phyloP scores from a whole-genome alignment of 2,113 vertebrate genomes.

The Cacatua alba region DNA sequence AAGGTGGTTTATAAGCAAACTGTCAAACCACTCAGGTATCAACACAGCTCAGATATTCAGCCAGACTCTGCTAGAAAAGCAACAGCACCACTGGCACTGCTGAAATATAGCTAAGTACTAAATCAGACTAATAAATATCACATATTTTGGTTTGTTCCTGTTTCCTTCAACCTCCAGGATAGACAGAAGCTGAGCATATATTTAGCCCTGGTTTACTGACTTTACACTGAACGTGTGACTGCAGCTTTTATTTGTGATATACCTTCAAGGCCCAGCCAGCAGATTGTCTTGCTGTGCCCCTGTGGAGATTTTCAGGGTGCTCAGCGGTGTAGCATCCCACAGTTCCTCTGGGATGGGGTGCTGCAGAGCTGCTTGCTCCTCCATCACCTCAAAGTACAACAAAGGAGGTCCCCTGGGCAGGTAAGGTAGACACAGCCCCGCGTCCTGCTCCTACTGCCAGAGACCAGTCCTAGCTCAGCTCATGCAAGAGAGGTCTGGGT shows the following conservation, averaged over 20 bases:
- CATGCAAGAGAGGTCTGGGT: not conserved
- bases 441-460: not conserved
- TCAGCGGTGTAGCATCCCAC: not conserved
- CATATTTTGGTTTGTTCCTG: not conserved
- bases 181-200: not conserved
- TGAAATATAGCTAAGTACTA: not conserved
- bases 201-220: not conserved
- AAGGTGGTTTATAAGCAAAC: not conserved
- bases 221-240: not conserved
- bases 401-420: not conserved
- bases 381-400: not conserved
- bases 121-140: not conserved
- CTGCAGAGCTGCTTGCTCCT: not conserved
- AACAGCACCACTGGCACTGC: not conserved
- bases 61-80: not conserved
- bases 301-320: not conserved
- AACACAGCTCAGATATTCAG: not conserved
- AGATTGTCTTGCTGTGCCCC: fast-evolving
- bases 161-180: not conserved
- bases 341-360: not conserved
- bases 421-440: fast-evolving
- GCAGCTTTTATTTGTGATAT: not conserved
- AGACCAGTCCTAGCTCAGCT: not conserved
- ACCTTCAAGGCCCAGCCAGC: not conserved
- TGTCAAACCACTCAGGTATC: not conserved